These are phyloP conservation scores for Tinamus guttatus DNA, from an alignment of 2,113 vertebrate genomes.

Conservation along the genomic window DNA sequence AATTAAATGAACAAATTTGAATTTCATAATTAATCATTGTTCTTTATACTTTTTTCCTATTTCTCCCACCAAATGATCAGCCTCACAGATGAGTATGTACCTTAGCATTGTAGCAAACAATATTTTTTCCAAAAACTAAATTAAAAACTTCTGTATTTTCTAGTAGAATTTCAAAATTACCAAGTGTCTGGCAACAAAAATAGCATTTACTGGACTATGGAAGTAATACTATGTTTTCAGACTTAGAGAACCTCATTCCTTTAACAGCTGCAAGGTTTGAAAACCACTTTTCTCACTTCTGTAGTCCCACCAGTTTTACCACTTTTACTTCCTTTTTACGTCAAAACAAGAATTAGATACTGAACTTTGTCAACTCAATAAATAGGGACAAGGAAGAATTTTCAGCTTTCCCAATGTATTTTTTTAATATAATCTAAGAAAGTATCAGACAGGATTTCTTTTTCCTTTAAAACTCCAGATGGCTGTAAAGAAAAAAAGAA, in stretches of 20 bases:
- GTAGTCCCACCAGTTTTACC: background rate
- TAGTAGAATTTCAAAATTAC: constrained; percentile 20
- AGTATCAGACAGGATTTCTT: background rate
- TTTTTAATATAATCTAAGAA: background rate
- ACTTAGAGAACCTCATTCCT: background rate
- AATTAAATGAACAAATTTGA: background rate
- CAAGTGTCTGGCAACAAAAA: background rate
- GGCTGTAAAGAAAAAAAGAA: background rate
- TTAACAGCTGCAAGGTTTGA: background rate
- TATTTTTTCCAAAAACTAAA: too few species aligned
- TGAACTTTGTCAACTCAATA: background rate
- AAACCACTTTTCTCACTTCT: background rate
- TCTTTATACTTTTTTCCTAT: background rate
- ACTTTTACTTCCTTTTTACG: background rate
- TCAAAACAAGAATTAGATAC: background rate
- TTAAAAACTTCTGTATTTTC: too few species aligned
- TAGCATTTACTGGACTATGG: background rate
- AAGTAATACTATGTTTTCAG: background rate
- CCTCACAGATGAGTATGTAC: background rate
- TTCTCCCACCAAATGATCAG: background rate
- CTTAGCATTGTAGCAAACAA: background rate
- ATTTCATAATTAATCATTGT: background rate
- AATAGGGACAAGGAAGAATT: background rate
- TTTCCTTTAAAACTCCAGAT: too few species aligned
- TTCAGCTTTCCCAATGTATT: background rate